Evolutionary conservation across 2,113 vertebrate species (phyloP).

Genomic region (Hystrix brachyura): DNA sequence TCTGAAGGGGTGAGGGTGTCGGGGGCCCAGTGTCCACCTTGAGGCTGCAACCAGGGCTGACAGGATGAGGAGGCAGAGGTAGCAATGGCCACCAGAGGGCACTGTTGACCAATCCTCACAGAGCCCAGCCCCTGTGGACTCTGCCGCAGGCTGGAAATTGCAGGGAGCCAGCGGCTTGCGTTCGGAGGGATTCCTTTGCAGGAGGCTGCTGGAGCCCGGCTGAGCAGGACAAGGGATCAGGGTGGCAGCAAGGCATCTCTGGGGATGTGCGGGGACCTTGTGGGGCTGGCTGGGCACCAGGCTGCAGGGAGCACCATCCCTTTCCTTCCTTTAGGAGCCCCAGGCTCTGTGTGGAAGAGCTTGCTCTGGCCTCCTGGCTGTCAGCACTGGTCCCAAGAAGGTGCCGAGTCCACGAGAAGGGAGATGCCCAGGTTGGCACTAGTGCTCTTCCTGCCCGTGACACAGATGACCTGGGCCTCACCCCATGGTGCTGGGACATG

Average conservation of each 20-base stretch:
- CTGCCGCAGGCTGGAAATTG: background rate
- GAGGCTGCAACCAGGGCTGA: accelerated
- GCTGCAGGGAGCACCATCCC: background rate
- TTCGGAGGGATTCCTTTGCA: background rate
- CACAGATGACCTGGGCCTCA: background rate
- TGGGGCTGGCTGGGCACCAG: background rate
- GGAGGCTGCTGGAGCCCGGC: background rate
- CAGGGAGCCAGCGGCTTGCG: accelerated
- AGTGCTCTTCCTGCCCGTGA: background rate
- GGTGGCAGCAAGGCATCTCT: background rate
- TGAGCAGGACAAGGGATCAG: accelerated
- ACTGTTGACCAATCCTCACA: constrained; percentile 62
- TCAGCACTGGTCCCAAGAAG: background rate
- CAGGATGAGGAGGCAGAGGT: accelerated
- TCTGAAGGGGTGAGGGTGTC: accelerated
- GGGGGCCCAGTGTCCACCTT: accelerated
- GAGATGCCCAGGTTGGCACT: background rate
- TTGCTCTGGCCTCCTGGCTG: background rate
- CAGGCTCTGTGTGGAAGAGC: background rate
- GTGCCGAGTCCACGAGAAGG: background rate
- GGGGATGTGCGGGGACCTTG: background rate
- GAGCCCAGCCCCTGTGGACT: accelerated
- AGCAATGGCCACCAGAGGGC: constrained; percentile 60
- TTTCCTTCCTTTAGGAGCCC: accelerated
- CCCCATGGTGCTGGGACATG: background rate